These are phyloP conservation scores for Pachypeltis micranthus DNA, from an alignment of 1,140 invertebrate species.

Conservation along the genomic window DNA sequence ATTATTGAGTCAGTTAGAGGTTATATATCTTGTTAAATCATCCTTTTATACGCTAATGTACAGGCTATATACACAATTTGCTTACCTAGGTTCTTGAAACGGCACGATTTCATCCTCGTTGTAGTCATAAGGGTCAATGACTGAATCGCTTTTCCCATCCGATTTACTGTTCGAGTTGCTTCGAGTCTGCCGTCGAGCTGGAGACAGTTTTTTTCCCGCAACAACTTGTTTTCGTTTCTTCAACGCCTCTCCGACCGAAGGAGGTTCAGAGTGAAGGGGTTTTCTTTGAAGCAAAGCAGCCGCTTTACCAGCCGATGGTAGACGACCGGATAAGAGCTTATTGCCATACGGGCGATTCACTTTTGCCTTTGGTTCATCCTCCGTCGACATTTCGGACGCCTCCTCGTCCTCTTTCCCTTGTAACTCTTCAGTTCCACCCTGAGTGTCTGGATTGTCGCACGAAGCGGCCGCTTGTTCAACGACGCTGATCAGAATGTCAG, in stretches of 20 bases:
- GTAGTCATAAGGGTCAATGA: not conserved
- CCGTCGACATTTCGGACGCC: no score
- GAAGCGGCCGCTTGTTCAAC: no score
- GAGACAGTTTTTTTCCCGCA: not conserved
- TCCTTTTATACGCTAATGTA: no score
- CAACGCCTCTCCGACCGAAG: not conserved
- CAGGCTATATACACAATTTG: not conserved
- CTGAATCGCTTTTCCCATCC: not conserved
- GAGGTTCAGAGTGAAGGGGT: not conserved
- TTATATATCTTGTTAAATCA: no score
- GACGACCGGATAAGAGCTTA: not conserved
- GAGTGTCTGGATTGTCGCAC: no score
- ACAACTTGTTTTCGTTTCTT: not conserved
- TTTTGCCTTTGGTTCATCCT: not conserved
- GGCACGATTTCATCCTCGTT: conserved; percentile 13
- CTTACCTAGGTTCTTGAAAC: conserved; percentile 8
- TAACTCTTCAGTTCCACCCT: no score
- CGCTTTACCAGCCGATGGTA: not conserved
- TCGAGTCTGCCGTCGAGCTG: not conserved
- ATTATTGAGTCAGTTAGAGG: no score
- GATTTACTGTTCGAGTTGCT: not conserved
- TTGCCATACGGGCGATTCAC: not conserved
- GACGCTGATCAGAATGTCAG: no score
- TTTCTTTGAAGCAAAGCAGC: not conserved
- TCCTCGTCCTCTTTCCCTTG: no score